These are phyloP conservation scores for Calephelis virginiensis DNA, from an alignment of 1,140 invertebrate genomes.

Conservation along the genomic window DNA sequence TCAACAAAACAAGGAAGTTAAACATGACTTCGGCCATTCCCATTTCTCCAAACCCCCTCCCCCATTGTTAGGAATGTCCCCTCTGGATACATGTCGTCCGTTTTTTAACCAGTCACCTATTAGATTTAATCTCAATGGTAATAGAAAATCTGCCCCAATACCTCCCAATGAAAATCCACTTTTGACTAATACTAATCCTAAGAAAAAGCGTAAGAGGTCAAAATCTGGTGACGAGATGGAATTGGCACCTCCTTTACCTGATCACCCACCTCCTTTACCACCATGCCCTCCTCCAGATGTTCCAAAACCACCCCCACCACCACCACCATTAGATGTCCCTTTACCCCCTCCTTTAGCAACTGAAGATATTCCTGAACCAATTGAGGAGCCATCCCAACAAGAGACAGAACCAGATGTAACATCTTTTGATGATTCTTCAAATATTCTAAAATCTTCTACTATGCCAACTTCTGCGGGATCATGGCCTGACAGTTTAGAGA, in stretches of 20 bases:
- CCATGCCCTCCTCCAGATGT: slow-evolving; percentile 75
- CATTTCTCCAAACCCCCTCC: slow-evolving; percentile 72
- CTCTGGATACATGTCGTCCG: slow-evolving; percentile 56
- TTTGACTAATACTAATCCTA: slow-evolving; percentile 80
- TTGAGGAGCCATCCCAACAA: slow-evolving; percentile 42
- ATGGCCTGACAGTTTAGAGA: slow-evolving; percentile 88
- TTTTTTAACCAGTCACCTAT: slow-evolving; percentile 79
- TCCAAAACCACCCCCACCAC: slow-evolving; percentile 69
- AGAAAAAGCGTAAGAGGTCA: slow-evolving; percentile 87
- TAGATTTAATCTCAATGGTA: slow-evolving; percentile 80
- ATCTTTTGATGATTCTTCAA: slow-evolving; percentile 43
- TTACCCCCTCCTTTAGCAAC: slow-evolving; percentile 65
- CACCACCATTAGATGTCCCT: slow-evolving; percentile 65
- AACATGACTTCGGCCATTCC: slow-evolving; percentile 49
- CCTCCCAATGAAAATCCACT: slow-evolving; percentile 70
- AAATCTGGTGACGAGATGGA: slow-evolving; percentile 79
- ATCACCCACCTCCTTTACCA: slow-evolving; percentile 77
- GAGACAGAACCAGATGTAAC: slow-evolving; percentile 44
- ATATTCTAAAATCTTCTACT: slow-evolving; percentile 55
- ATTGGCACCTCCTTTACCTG: slow-evolving; percentile 79
- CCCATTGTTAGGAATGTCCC: slow-evolving; percentile 66
- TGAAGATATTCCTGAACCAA: slow-evolving; percentile 65
- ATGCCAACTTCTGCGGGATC: slow-evolving; percentile 75
- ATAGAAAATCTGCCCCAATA: slow-evolving; percentile 68
- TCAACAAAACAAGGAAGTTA: slow-evolving; percentile 51